Evolutionary conservation across 2,888 invertebrate species (phyloP).

Genomic region (Orchesella flavescens): DNA sequence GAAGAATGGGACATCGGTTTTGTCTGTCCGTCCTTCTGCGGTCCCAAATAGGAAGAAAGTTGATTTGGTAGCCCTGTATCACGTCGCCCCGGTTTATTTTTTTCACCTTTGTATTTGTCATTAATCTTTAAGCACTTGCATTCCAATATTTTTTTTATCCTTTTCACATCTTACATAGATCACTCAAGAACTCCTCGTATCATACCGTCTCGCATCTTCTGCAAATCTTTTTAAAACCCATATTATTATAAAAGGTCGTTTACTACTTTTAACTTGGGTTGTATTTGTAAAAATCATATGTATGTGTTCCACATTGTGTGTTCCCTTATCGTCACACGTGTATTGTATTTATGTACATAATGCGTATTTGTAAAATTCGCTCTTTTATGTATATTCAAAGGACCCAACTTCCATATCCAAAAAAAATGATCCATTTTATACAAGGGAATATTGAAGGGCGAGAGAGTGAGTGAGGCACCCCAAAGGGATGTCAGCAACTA

Average conservation of each 20-base stretch:
- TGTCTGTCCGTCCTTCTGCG: too few species aligned
- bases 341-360: slow-evolving; percentile 31
- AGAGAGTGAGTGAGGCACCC: slow-evolving; percentile 30
- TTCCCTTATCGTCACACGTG: slow-evolving; percentile 42
- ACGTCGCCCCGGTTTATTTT: too few species aligned
- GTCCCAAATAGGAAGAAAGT: too few species aligned
- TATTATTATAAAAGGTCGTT: slow-evolving; percentile 47
- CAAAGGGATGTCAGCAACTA: slow-evolving; percentile 55
- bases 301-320: slow-evolving; percentile 26
- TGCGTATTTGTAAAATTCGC: slow-evolving; percentile 28
- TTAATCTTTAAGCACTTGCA: too few species aligned
- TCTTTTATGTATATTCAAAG: slow-evolving; percentile 28
- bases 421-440: slow-evolving; percentile 52
- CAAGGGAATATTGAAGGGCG: slow-evolving; percentile 14
- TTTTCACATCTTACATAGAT: too few species aligned
- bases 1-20: too few species aligned
- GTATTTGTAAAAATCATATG: background rate
- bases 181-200: too few species aligned
- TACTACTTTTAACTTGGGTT: background rate
- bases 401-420: slow-evolving; percentile 22
- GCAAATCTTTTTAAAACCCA: background rate
- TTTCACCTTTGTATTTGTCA: too few species aligned
- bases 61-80: too few species aligned
- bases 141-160: too few species aligned
- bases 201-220: background rate